Evolutionary conservation across 2,888 invertebrate species (phyloP).

Genomic region (Ferrisia virgata): DNA sequence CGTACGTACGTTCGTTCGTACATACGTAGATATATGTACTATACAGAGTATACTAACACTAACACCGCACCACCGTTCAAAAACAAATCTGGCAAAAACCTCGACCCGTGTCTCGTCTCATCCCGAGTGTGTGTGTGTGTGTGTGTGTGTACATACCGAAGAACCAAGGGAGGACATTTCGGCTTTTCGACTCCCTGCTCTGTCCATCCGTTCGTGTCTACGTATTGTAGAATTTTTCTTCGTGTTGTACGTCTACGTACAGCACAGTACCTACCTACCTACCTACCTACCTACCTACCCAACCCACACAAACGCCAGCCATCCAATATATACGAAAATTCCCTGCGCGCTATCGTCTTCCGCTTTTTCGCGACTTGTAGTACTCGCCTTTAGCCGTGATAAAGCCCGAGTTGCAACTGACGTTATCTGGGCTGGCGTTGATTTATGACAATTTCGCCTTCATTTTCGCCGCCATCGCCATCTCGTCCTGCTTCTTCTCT

Average conservation of each 20-base stretch:
- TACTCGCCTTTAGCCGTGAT: background rate
- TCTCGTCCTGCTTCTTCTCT: background rate
- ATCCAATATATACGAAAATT: slow-evolving; percentile 9
- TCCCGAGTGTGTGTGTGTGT: too few species aligned
- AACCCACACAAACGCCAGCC: too few species aligned
- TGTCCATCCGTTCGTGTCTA: background rate
- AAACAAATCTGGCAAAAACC: background rate
- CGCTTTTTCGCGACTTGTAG: slow-evolving; percentile 29
- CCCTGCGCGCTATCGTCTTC: slow-evolving; percentile 28
- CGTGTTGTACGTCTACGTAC: background rate
- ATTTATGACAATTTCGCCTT: slow-evolving; percentile 39
- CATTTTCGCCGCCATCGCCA: background rate
- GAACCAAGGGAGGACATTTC: too few species aligned
- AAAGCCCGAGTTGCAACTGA: slow-evolving; percentile 39
- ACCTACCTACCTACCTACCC: too few species aligned
- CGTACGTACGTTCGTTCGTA: background rate
- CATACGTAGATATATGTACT: too few species aligned
- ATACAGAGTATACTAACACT: too few species aligned
- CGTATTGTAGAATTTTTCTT: background rate
- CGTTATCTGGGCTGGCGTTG: slow-evolving; percentile 42
- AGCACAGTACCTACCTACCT: too few species aligned
- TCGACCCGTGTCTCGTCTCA: background rate
- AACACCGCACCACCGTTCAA: slow-evolving; percentile 21
- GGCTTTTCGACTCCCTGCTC: background rate
- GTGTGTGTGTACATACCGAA: too few species aligned